Conservation (phyloP, 2,113 vertebrate species). For the Kobus ellipsiprymnus region DNA sequence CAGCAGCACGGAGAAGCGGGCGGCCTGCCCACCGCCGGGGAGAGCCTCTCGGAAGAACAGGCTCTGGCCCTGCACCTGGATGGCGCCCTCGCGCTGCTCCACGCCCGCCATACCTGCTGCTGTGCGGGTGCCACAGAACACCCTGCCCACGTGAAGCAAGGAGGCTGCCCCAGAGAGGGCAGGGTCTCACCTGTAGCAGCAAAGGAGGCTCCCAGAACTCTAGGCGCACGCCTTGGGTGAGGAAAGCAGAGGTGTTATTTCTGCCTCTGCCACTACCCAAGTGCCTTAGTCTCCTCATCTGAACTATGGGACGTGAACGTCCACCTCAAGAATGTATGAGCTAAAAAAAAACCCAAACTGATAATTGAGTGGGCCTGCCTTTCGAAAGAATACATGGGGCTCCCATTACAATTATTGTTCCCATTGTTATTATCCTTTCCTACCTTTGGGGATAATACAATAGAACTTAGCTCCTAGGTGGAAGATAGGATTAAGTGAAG, state of each 20-base stretch:
- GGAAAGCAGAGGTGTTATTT: not conserved
- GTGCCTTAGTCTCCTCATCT: not conserved
- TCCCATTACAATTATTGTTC: not conserved
- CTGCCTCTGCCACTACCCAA: not conserved
- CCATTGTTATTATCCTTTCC: not conserved
- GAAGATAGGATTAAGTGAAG: not conserved
- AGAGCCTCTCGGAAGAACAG: conserved; percentile 89
- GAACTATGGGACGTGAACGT: not conserved
- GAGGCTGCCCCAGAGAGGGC: not conserved
- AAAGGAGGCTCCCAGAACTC: not conserved
- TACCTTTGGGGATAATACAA: not conserved
- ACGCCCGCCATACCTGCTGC: conserved; percentile 79
- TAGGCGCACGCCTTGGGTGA: not conserved
- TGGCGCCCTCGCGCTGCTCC: conserved; percentile 76
- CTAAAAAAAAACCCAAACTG: not conserved
- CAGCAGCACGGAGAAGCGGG: conserved; percentile 83
- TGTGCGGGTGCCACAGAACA: not conserved
- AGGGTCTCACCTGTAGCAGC: not conserved
- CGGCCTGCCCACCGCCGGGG: conserved; percentile 66
- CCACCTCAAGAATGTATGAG: not conserved
- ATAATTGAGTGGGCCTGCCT: not conserved
- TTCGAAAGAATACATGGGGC: not conserved
- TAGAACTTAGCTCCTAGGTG: not conserved
- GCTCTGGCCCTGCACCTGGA: conserved; percentile 80
- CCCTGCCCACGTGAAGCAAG: not conserved